Conservation (phyloP, 2,113 vertebrate species). For the Aldabrachelys gigantea region DNA sequence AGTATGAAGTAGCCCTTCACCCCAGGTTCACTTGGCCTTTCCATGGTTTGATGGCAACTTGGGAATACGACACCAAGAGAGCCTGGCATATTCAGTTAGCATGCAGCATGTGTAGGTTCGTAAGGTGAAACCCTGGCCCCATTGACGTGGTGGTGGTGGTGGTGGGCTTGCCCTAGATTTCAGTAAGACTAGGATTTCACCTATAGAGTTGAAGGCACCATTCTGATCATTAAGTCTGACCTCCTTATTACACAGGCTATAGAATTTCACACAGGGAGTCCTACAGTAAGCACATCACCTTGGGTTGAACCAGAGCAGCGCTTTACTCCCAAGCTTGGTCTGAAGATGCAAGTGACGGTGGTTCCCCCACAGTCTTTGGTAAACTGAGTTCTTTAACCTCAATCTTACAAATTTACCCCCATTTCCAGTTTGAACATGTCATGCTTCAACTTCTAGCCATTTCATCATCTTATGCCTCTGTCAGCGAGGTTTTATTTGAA, state of each 20-base stretch:
- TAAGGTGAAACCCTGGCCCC: neutral
- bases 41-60: neutral
- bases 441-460: neutral
- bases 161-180: neutral
- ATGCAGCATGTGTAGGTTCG: neutral
- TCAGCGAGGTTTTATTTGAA: neutral
- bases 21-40: neutral
- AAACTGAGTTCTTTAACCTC: neutral
- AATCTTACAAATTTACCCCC: neutral
- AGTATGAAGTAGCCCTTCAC: neutral
- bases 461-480: neutral
- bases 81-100: neutral
- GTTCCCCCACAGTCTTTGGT: neutral
- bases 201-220: neutral
- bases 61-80: no score
- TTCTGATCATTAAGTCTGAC: neutral
- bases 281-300: fast-evolving
- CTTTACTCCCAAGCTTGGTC: no score
- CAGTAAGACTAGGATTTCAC: neutral
- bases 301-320: no score
- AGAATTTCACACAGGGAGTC: no score
- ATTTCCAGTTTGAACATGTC: neutral
- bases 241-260: neutral
- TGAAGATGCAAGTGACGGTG: no score
- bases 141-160: no score